phyloP scores from a whole-genome alignment of 2,797 vertebrate genomes.

The Crossoptilon crossoptilon region DNA sequence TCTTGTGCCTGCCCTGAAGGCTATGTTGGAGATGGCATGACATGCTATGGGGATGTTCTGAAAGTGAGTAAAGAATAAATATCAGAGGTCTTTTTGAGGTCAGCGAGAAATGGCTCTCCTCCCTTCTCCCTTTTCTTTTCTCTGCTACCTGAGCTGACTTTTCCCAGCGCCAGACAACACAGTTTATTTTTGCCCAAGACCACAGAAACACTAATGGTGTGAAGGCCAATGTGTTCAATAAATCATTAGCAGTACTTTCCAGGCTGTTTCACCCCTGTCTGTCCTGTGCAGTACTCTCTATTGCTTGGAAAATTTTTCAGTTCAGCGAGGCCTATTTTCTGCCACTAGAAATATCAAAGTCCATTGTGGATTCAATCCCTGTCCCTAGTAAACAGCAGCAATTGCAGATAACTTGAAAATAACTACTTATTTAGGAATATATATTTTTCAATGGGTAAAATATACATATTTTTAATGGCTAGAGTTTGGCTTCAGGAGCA shows the following conservation, averaged over 20 bases:
- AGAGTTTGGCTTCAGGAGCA: background rate
- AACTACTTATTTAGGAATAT: background rate
- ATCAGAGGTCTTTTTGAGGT: background rate
- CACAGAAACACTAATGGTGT: background rate
- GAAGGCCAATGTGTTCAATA: background rate
- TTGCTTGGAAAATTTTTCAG: background rate
- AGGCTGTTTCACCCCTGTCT: background rate
- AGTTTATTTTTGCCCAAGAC: background rate
- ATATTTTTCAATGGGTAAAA: background rate
- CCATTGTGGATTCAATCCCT: background rate
- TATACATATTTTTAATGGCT: background rate
- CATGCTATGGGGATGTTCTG: slow-evolving; percentile 88
- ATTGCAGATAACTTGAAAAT: background rate
- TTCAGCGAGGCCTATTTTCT: background rate
- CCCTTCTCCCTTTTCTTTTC: background rate
- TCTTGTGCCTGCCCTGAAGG: slow-evolving; percentile 84
- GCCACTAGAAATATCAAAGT: background rate
- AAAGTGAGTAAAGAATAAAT: slow-evolving; percentile 73
- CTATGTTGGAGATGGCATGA: slow-evolving; percentile 85
- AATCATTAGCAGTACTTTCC: background rate
- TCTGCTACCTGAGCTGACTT: background rate
- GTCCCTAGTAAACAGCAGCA: background rate
- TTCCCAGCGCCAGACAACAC: background rate
- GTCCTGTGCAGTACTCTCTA: background rate
- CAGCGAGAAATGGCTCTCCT: background rate